phyloP scores from a whole-genome alignment of 2,113 vertebrate genomes.

The Leptodactylus fuscus region DNA sequence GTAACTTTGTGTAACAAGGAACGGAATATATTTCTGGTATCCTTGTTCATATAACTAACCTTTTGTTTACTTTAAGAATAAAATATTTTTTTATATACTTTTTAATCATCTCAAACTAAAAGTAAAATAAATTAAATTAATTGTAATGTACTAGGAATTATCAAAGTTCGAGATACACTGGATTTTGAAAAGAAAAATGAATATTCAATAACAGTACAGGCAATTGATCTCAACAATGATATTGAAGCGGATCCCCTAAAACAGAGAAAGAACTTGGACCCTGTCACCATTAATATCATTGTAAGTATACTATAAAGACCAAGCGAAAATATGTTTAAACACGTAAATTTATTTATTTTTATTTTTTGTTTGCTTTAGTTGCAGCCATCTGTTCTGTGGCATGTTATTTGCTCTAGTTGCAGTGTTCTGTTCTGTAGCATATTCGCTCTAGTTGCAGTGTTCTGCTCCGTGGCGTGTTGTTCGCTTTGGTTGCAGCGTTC shows the following conservation, averaged over 20 bases:
- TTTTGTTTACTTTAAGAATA: no score
- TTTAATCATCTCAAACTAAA: no score
- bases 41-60: no score
- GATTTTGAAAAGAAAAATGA: conserved; percentile 59
- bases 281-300: conserved; percentile 57
- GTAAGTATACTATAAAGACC: conserved; percentile 55
- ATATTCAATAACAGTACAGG: conserved; percentile 28
- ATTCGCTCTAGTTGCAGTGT: no score
- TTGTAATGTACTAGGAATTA: conserved; percentile 11
- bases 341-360: not conserved
- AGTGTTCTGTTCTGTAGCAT: no score
- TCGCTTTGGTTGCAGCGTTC: no score
- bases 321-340: not conserved
- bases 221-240: conserved; percentile 54
- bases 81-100: no score
- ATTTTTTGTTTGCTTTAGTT: not conserved
- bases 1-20: no score
- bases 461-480: no score
- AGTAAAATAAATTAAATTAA: not conserved
- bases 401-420: no score
- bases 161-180: conserved; percentile 60
- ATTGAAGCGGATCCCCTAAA: conserved; percentile 40
- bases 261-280: conserved; percentile 53
- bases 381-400: no score
- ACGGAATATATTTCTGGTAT: no score